Evolutionary conservation across 1,140 invertebrate genomes (phyloP), one percentile per base, ranked within the genome.

Genomic region (silkworm (Bombyx mori)): DNA sequence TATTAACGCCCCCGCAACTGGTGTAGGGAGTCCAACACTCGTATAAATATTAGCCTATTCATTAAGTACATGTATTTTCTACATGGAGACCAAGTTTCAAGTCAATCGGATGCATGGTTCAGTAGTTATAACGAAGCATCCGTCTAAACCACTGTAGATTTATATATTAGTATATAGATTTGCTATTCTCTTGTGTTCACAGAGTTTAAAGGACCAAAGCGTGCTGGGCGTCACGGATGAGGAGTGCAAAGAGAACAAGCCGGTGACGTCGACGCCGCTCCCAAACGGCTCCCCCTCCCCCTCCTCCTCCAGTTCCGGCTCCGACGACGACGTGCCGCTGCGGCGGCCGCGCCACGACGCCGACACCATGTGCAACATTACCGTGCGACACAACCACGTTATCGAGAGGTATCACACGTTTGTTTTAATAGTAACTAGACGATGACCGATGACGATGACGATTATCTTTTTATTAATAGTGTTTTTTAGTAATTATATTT

Each of bases 231-330:
- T 88, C 63, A 88, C 87, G 1, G 88, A 88, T 62, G 89, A 90
- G 61, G 89, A 90, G 65, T 88, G 79, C 0, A 90, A 90, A 66
- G 89, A 90, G 73, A 89, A 90, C 67, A 88, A 89, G 66, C 85
- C 85, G 22, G 82, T 86, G 6, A 87, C 82, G 26, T 80, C 79
- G 7, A 83, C 80, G 2, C 82, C 81, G 46, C 65, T 84, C 26
- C 71, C 75, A 42, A 88, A 77, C 60, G 76, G 72, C 8, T 68
- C 73, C 7, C 61, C 60, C 18, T 58, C 71, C 7, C 61, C 60
- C 18, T 58, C 71, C 7, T 63, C 70, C 0, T 73, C 74, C 6
- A 77, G 73, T 6, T 79, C 77, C 7, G 76, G 62, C 6, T 74
- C 73, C 1, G 79, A 79, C 55, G 82, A 83, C 66, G 80, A 85